These are phyloP conservation scores for Ara ararauna DNA, from an alignment of 2,797 vertebrate genomes.

Conservation along the genomic window DNA sequence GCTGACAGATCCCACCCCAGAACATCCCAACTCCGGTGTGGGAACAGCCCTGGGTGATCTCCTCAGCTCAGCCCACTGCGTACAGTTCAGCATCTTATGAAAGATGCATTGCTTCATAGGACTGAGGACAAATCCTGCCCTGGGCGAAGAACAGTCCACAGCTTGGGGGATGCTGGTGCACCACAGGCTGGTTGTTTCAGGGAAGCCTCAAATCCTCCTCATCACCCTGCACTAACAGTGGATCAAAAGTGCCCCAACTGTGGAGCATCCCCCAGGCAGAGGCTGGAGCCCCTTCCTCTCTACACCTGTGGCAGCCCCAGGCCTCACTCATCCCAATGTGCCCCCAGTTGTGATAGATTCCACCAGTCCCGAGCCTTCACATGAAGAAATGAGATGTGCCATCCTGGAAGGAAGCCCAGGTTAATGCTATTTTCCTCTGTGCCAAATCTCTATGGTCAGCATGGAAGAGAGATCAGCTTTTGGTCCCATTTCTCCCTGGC, in stretches of 20 bases:
- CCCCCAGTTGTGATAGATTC: neutral
- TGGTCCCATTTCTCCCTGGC: constrained; percentile 17
- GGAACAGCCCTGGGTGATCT: accelerated
- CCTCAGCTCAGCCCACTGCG: neutral
- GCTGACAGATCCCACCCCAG: neutral
- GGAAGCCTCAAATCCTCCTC: neutral
- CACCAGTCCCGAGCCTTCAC: neutral
- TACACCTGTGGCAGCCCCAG: accelerated
- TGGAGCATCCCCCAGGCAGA: neutral
- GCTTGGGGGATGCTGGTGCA: neutral
- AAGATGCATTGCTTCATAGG: neutral
- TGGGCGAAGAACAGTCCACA: neutral
- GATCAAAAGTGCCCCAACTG: neutral
- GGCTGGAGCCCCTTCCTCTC: neutral
- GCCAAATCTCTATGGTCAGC: neutral
- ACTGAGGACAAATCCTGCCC: neutral
- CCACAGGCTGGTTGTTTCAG: neutral
- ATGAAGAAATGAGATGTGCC: neutral
- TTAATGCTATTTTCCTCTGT: neutral
- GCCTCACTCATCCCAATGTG: accelerated
- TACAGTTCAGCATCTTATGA: neutral
- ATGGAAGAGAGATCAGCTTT: neutral
- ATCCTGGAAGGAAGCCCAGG: constrained; percentile 10
- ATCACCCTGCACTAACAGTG: neutral
- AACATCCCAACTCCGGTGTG: neutral